Evolutionary conservation across 2,888 invertebrate genomes (phyloP), one percentile per base, ranked within the genome.

Genomic region (Clunio marinus): DNA sequence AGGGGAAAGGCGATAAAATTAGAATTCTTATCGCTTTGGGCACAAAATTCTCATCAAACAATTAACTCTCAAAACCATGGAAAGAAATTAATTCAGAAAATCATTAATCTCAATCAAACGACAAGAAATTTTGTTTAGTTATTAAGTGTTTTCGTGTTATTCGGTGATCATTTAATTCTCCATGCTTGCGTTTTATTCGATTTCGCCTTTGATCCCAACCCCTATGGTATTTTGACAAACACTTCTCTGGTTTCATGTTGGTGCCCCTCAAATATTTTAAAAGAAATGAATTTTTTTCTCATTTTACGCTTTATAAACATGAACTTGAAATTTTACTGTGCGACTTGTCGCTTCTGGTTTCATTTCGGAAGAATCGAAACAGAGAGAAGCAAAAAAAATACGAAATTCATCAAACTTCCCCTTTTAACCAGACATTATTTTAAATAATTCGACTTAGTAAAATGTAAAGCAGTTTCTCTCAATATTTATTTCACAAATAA

Each of bases 81-180:
- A n/a, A n/a, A n/a, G n/a, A n/a, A n/a, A n/a, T n/a, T n/a, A n/a
- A n/a, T n/a, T n/a, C n/a, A n/a, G n/a, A n/a, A 27, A 57, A 55
- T 66, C 66, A 66, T 66, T 66, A 66, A 66, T 66, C 55, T 66
- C 46, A 66, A 66, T 66, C n/a, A 63, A n/a, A 51, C 51, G 45
- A 15, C 45, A 22, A 51, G 41, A 41, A 51, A 13, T n/a, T n/a
- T 51, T 51, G 51, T 51, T 51, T 51, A 8, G 51, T 22, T 51
- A 22, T 51, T 51, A 51, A 51, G 51, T 51, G 51, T 51, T 22
- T 51, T 17, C 22, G 51, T 51, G 51, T 51, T 51, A 51, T 51
- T 51, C 37, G 37, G 22, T 17, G 24, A 62, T 24, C 35, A 35
- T 13, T 41, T 7, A 37, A 17, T 60, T 60, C n/a, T n/a, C 5